Evolutionary conservation across 2,888 invertebrate species (phyloP).

Genomic region (Leptinotarsa tumamoca): DNA sequence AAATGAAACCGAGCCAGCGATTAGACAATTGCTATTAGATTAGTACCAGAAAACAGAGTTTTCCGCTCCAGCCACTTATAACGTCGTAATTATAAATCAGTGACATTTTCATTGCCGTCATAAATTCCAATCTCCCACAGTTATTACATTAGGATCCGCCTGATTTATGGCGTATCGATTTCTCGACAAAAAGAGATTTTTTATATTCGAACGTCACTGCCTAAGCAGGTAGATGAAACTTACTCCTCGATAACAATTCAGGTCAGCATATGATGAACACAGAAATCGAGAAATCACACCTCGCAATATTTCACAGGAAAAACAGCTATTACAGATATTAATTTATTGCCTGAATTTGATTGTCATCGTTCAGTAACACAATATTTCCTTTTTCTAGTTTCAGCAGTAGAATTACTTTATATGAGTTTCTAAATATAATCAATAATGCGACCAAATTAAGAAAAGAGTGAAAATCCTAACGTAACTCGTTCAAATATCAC

Average conservation of each 20-base stretch:
- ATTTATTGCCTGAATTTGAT: no score
- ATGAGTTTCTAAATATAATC: no score
- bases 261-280: not conserved
- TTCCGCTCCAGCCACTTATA: conserved; percentile 28
- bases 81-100: conserved; percentile 39
- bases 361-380: no score
- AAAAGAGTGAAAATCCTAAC: no score
- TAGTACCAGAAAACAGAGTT: conserved; percentile 33
- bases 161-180: conserved; percentile 33
- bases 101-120: conserved; percentile 38
- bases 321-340: no score
- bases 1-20: not conserved
- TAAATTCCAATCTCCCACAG: conserved; percentile 40
- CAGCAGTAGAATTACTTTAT: no score
- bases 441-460: no score
- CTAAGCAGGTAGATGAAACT: not conserved
- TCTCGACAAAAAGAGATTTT: not conserved
- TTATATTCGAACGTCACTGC: not conserved
- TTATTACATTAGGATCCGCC: conserved; percentile 39
- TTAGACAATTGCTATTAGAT: conserved; percentile 22
- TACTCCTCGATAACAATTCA: not conserved
- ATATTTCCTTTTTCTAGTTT: no score
- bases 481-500: no score
- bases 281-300: no score
- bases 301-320: no score